Conservation (phyloP, 1,140 invertebrate species). For the Drosophila kohkoa region DNA sequence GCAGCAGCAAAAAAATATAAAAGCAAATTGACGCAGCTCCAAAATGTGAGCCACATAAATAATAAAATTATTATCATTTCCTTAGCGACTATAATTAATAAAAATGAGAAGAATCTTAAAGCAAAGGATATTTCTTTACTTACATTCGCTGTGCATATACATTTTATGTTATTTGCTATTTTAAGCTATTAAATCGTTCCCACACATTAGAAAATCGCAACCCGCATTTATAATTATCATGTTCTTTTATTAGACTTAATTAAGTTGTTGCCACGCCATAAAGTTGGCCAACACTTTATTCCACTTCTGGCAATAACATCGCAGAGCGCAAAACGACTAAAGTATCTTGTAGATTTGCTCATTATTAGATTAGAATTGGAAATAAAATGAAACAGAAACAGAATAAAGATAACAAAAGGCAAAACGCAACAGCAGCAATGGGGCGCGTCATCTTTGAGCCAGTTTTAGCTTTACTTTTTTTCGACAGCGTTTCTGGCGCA, state of each 20-base stretch:
- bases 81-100: too few relatives aligned
- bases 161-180: too few relatives aligned
- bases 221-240: constrained; percentile 1
- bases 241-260: constrained; percentile 4
- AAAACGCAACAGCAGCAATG: background rate
- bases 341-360: constrained; percentile 50
- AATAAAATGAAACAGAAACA: constrained; percentile 20
- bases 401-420: constrained; percentile 30
- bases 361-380: constrained; percentile 68
- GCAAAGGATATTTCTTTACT: too few relatives aligned
- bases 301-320: constrained; percentile 30
- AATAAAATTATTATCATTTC: background rate
- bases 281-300: constrained; percentile 9
- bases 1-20: constrained; percentile 14
- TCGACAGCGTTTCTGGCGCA: constrained; percentile 62
- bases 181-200: background rate
- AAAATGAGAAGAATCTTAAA: too few relatives aligned
- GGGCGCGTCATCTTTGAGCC: constrained; percentile 25
- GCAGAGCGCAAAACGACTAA: constrained; percentile 26
- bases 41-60: background rate
- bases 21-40: background rate
- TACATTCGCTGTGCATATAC: too few relatives aligned
- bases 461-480: constrained; percentile 37
- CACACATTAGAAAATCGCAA: background rate
- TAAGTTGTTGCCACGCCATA: constrained; percentile 9